Base-by-base conservation (phyloP, 2,113 vertebrate genomes). In the Pionites leucogaster region DNA sequence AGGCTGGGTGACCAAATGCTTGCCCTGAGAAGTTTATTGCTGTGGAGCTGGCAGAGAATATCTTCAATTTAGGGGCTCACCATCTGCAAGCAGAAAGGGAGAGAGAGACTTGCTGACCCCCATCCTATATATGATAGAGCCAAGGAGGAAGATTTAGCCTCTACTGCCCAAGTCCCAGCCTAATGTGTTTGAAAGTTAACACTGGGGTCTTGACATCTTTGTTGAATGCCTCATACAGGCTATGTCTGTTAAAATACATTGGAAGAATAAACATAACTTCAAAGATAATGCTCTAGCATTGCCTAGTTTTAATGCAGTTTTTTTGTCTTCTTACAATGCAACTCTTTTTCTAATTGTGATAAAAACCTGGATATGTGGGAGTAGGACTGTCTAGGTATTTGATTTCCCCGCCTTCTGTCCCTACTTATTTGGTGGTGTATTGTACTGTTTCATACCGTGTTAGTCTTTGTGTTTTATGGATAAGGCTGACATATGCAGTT, bases 11-110 rank as follows among this genome's bases (percentile, higher is more conserved):
- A n/a, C 31, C 0, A 0, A 3, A 23, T 23, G 18, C 20, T 5
- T 33, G 35, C 24, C 17, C 3, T 5, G 24, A 59, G 69, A 13
- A 20, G 17, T 2, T 2, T 9, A 2, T 41, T 20, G 68, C 29
- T 50, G 3, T 0, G 0, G 57, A 46, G 57, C 65, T 71, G 49
- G 52, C 41, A 64, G 31, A 27, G 47, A 23, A 0, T 12, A 2
- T 10, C 49, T 28, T n/a, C 44, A 37, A 6, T 4, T 18, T 28
- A 27, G 41, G 47, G 41, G 44, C 68, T 79, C 4, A 1, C 31
- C 3, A 1, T 44, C 37, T n/a, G 57, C 46, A 39, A 6, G 0
- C 39, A 15, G 39, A 11, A 4, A 50, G 75, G 55, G 5, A 31
- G 49, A 35, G 49, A 35, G n/a, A n/a, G 47, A 44, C 35, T 46